Evolutionary conservation across 2,888 invertebrate species (phyloP).

Genomic region (Alentia gelatinosa): DNA sequence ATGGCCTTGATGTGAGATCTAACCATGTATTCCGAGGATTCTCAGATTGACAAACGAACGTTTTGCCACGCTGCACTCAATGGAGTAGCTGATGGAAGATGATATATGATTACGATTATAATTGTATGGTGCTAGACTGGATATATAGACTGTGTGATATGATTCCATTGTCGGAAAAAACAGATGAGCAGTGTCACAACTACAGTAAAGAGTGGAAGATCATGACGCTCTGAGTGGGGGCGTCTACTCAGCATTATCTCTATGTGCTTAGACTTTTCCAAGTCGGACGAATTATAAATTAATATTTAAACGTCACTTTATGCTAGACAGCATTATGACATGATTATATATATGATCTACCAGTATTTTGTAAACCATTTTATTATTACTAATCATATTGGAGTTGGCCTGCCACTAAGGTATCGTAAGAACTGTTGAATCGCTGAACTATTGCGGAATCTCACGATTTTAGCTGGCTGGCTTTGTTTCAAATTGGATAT

Average conservation of each 20-base stretch:
- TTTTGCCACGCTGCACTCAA: too few relatives aligned
- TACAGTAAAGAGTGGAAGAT: too few relatives aligned
- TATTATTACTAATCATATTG: background rate
- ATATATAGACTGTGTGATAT: background rate
- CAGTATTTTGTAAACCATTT: slow-evolving; percentile 15
- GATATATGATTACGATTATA: background rate
- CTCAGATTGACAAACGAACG: too few relatives aligned
- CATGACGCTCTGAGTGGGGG: too few relatives aligned
- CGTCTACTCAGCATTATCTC: background rate
- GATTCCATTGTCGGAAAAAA: background rate
- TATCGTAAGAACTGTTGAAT: background rate
- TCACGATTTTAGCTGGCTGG: too few relatives aligned
- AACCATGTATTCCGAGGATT: too few relatives aligned
- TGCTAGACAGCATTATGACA: background rate
- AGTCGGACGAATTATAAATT: background rate
- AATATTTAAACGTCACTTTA: too few relatives aligned
- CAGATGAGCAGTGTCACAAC: too few relatives aligned
- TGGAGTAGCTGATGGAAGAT: background rate
- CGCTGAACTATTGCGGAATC: background rate
- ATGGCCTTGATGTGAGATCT: too few relatives aligned
- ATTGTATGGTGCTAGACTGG: background rate
- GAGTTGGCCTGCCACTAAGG: background rate
- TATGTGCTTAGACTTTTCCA: background rate
- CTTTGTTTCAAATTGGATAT: too few relatives aligned
- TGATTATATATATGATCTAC: background rate